Conservation (phyloP, 2,113 vertebrate species). For the Neolamprologus kungweensis region DNA sequence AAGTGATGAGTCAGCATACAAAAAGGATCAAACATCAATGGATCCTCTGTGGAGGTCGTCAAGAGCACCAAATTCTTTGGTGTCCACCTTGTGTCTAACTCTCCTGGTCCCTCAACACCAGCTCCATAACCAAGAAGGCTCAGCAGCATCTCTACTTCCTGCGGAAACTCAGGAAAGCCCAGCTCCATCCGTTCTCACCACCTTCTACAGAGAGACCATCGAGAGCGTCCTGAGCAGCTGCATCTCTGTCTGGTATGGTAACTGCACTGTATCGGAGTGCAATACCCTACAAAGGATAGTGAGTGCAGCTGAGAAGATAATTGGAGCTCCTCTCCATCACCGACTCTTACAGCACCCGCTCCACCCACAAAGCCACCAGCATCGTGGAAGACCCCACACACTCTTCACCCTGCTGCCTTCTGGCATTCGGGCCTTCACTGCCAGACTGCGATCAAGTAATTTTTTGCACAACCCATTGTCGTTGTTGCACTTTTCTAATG, state of each 20-base stretch:
- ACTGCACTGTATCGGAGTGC: neutral
- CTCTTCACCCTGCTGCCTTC: neutral
- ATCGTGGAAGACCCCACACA: fast-evolving
- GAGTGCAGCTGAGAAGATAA: neutral
- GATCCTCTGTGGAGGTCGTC: neutral
- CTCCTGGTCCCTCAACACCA: neutral
- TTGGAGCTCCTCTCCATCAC: neutral
- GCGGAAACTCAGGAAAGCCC: fast-evolving
- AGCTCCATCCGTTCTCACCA: neutral
- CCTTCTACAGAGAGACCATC: neutral
- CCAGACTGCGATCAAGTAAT: neutral
- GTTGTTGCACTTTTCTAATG: neutral
- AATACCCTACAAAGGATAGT: neutral
- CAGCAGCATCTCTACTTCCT: neutral
- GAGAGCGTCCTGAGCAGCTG: neutral
- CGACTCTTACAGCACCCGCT: neutral
- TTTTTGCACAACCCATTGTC: neutral
- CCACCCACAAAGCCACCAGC: neutral
- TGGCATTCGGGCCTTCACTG: neutral
- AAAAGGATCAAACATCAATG: neutral
- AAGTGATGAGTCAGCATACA: neutral
- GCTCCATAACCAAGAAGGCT: neutral
- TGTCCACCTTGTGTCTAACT: neutral
- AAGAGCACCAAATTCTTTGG: neutral
- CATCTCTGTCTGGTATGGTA: neutral